Percentiles rank a stretch among this genome's conserved stretches.
phyloP scores from a whole-genome alignment of 2,797 vertebrate species.

The Gephyroberyx darwinii region DNA sequence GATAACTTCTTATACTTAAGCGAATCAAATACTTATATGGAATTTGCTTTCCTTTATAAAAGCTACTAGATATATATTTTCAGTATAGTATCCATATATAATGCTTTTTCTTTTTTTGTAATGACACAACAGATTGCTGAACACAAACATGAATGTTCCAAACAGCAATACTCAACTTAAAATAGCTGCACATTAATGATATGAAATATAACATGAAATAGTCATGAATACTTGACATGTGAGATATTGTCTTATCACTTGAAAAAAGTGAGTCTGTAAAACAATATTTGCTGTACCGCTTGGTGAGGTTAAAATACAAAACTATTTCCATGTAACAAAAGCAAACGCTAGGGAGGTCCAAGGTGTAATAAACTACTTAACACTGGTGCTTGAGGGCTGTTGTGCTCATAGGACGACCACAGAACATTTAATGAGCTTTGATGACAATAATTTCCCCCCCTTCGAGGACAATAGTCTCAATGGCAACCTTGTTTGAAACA shows the following conservation, averaged over 20 bases:
- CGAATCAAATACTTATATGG: conserved; percentile 64
- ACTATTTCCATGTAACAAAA: conserved; percentile 66
- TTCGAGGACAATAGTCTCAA: conserved; percentile 37
- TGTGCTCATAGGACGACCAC: conserved; percentile 73
- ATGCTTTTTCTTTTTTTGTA: conserved; percentile 58
- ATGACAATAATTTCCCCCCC: conserved; percentile 37
- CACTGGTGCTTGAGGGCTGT: conserved; percentile 72
- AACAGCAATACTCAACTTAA: conserved; percentile 77
- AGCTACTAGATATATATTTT: conserved; percentile 60
- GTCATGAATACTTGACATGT: conserved; percentile 73
- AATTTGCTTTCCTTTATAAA: conserved; percentile 73
- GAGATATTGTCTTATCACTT: conserved; percentile 57
- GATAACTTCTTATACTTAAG: conserved; percentile 58
- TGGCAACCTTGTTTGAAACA: conserved; percentile 28
- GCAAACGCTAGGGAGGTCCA: conserved; percentile 71
- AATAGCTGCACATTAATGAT: conserved; percentile 82
- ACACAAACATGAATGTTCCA: conserved; percentile 76
- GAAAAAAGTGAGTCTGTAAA: conserved; percentile 58
- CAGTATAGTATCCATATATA: conserved; percentile 65
- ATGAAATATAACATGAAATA: conserved; percentile 72
- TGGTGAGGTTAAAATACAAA: conserved; percentile 65
- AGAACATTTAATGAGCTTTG: conserved; percentile 63
- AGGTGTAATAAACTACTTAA: conserved; percentile 69
- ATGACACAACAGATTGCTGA: conserved; percentile 72
- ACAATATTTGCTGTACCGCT: conserved; percentile 64